A percentile compares a stretch with the other conserved stretches of the same genome.
phyloP scores from a whole-genome alignment of 1,140 invertebrate species.

The Bathynomus jamesi region DNA sequence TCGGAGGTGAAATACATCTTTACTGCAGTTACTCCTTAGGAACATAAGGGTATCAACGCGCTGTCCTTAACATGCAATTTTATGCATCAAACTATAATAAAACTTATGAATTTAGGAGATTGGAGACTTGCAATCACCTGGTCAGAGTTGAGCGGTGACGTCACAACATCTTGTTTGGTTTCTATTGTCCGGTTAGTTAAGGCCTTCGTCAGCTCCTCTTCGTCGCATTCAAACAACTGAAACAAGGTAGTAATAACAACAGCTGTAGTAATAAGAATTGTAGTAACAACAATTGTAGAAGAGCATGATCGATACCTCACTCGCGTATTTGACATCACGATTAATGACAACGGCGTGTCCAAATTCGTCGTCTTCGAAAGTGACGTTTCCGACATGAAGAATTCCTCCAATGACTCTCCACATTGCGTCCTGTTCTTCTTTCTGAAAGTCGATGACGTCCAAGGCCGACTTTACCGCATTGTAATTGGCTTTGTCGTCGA shows the following conservation, averaged over 20 bases:
- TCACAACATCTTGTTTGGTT: constrained; percentile 72
- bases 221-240: constrained; percentile 62
- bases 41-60: no score
- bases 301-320: constrained; percentile 35
- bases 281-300: constrained; percentile 2
- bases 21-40: no score
- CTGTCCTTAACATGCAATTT: neutral
- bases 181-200: constrained; percentile 77
- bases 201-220: constrained; percentile 56
- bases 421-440: constrained; percentile 43
- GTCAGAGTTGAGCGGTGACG: constrained; percentile 52
- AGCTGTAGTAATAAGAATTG: neutral
- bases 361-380: constrained; percentile 41
- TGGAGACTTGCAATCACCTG: constrained; percentile 36
- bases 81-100: neutral
- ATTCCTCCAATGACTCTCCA: constrained; percentile 44
- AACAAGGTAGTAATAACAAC: constrained; percentile 29
- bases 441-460: constrained; percentile 44
- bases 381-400: constrained; percentile 45
- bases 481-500: constrained; percentile 41
- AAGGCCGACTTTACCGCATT: constrained; percentile 42
- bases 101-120: neutral
- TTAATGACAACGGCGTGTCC: constrained; percentile 38
- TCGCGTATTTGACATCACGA: constrained; percentile 38
- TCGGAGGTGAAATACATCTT: no score